A percentile compares a stretch with the other conserved stretches of the same genome.
Evolutionary conservation across 2,888 invertebrate genomes (phyloP).

Genomic region (Thyatira batis): DNA sequence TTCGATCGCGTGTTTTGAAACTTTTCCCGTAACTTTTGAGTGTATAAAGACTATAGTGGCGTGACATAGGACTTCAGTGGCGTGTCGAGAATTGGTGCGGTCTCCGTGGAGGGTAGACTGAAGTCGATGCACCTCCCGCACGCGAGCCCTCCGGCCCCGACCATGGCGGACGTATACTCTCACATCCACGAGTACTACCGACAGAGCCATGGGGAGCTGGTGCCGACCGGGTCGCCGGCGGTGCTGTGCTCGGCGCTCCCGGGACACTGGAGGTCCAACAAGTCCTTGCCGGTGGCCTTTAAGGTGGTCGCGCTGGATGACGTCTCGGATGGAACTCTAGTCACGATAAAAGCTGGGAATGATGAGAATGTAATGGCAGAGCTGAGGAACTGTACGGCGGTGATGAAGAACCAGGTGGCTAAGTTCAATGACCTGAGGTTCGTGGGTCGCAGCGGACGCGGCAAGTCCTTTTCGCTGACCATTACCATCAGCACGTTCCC

Average conservation of each 20-base stretch:
- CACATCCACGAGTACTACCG: constrained; percentile 90
- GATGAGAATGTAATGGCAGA: constrained; percentile 99
- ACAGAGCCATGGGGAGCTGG: constrained; percentile 95
- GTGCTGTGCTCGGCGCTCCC: constrained; percentile 97
- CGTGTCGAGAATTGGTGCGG: constrained; percentile 63
- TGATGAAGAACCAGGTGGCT: constrained; percentile 98
- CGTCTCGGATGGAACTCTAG: constrained; percentile 95
- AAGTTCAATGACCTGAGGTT: constrained; percentile 99
- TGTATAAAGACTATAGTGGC: constrained; percentile 61
- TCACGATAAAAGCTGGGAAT: constrained; percentile 97
- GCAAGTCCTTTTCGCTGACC: constrained; percentile 96
- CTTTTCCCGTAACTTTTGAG: constrained; percentile 53
- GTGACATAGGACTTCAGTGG: constrained; percentile 69
- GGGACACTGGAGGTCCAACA: constrained; percentile 98
- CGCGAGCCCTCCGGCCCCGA: constrained; percentile 81
- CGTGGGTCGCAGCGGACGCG: constrained; percentile 97
- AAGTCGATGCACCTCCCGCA: constrained; percentile 86
- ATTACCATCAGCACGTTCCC: constrained; percentile 92
- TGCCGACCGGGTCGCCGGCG: constrained; percentile 97
- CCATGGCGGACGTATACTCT: constrained; percentile 88
- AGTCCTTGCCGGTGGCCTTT: constrained; percentile 97
- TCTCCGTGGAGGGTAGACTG: constrained; percentile 60
- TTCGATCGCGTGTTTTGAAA: constrained; percentile 61
- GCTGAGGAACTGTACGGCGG: constrained; percentile 94
- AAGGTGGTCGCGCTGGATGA: constrained; percentile 97